Evolutionary conservation across 2,888 invertebrate genomes (phyloP), one percentile per base, ranked within the genome.

Genomic region (Lycia hirtaria): DNA sequence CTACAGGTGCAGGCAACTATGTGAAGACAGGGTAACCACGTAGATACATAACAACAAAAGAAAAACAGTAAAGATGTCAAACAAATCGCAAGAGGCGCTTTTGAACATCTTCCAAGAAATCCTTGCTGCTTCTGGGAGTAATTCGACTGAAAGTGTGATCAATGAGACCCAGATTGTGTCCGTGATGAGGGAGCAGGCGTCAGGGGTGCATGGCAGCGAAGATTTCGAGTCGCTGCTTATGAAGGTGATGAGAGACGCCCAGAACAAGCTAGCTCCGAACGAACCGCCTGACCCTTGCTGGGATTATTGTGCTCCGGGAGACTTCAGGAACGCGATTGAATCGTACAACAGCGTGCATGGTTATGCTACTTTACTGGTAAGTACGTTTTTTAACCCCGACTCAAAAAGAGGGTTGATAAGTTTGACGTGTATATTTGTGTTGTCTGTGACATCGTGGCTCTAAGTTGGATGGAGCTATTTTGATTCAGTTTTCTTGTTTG

Each of bases 321-420:
- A 90, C 43, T 88, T 95, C 49, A 88, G 93, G 56, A 93, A 94
- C 45, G 85, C 95, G 38, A 89, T 95, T 17, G 81, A 92, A 22
- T 88, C 90, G 0, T 97, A 97, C 81, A 93, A 94, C 40, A 83
- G 94, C 30, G 93, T 95, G 51, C 98, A 98, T 81, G 97, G 97
- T 59, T 97, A 96, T 81, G 93, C 96, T 57, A 96, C 97, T 35
- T 91, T 98, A 22, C 82, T 96, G 80, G 97, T 98, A 75, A 88
- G 94, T n/a, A 33, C 6, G 9, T 32, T 14, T 14, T 14, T 7
- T 32, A 1, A 12, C 9, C 1, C 1, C 9, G 26, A 5, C 26
- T 26, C 7, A 26, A 26, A 26, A n/a, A n/a, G n/a, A n/a, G n/a
- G n/a, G n/a, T n/a, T n/a, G n/a, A n/a, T n/a, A n/a, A n/a, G n/a